Percentiles rank a stretch among this genome's conserved stretches.
These are phyloP conservation scores for Acipenser oxyrinchus DNA, from an alignment of 2,797 vertebrate genomes.

Conservation along the genomic window DNA sequence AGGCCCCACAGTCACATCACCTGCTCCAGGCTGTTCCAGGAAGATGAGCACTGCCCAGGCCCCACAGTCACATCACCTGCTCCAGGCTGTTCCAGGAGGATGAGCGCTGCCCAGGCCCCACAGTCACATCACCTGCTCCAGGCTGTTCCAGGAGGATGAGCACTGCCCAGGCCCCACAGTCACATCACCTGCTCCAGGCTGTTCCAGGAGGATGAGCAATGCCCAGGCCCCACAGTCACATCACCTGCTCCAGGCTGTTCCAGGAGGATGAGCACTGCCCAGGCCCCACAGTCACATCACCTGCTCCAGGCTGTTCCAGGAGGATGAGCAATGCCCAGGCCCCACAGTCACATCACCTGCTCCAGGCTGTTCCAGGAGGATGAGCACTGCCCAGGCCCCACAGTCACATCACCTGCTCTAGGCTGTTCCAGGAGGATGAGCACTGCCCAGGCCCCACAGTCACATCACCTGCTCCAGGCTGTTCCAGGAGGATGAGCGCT, in stretches of 20 bases:
- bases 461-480: constrained; percentile 15
- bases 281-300: constrained; percentile 1
- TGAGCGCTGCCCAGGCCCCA: neutral
- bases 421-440: neutral
- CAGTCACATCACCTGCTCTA: constrained; percentile 13
- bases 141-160: neutral
- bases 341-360: constrained; percentile 9
- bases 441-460: neutral
- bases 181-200: constrained; percentile 15
- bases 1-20: constrained; percentile 1
- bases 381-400: neutral
- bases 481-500: neutral
- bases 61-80: constrained; percentile 9
- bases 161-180: neutral
- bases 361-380: constrained; percentile 1
- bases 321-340: neutral
- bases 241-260: constrained; percentile 18
- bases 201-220: neutral
- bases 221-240: neutral
- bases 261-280: neutral
- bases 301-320: constrained; percentile 12
- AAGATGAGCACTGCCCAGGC: neutral
- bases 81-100: constrained; percentile 1
- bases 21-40: constrained; percentile 12
- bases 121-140: constrained; percentile 12